Percentiles rank a stretch among this genome's conserved stretches.
Conservation (phyloP, 2,888 invertebrate genomes). For the Neocrepidodera transversa region DNA sequence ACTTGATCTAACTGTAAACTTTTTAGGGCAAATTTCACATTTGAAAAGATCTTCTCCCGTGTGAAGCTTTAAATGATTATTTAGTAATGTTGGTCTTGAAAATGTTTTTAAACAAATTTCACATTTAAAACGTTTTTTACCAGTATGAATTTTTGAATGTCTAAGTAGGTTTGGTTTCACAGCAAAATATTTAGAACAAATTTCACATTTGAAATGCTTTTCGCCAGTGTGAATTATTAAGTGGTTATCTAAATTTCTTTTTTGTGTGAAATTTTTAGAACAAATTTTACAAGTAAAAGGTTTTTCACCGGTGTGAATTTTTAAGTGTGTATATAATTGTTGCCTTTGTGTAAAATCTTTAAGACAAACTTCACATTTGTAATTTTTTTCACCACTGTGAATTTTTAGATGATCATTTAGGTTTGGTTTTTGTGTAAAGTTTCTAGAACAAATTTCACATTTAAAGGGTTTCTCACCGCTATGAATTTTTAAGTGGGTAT, state of each 20-base stretch:
- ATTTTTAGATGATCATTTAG: background rate
- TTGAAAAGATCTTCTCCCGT: too few species aligned
- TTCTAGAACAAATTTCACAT: background rate
- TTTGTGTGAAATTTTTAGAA: conserved; percentile 94
- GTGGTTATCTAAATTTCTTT: conserved; percentile 96
- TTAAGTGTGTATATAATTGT: background rate
- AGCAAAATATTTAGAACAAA: too few species aligned
- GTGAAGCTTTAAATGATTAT: too few species aligned
- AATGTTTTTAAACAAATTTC: too few species aligned
- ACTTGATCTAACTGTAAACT: too few species aligned
- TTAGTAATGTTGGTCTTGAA: too few species aligned
- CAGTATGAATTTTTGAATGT: too few species aligned
- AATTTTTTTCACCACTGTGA: background rate
- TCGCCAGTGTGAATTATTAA: conserved; percentile 96
- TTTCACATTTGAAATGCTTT: conserved; percentile 48
- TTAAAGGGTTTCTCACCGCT: background rate
- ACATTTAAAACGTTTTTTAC: too few species aligned
- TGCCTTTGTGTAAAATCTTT: background rate
- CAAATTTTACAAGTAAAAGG: conserved; percentile 3
- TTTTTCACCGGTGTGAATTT: background rate
- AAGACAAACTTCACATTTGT: background rate
- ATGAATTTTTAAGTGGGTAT: background rate
- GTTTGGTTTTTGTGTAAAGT: background rate
- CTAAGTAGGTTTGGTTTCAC: too few species aligned
- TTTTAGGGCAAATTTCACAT: too few species aligned